These are phyloP conservation scores for Cygnus olor DNA, from an alignment of 2,797 vertebrate genomes.

Conservation along the genomic window DNA sequence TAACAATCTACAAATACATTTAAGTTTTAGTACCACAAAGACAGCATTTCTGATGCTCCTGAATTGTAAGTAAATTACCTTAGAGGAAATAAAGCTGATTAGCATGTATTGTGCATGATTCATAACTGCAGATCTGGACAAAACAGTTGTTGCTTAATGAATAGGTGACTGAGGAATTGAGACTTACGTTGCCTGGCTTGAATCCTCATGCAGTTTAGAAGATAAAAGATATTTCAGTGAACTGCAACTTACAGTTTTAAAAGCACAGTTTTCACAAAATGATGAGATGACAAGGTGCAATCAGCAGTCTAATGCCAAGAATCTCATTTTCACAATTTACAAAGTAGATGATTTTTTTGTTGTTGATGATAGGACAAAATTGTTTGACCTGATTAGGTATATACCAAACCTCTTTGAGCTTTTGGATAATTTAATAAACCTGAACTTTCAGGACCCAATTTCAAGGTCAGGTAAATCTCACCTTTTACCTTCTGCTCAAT, in stretches of 20 bases:
- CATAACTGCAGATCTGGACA: slow-evolving; percentile 15
- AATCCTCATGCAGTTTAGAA: background rate
- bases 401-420: background rate
- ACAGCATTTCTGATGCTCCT: background rate
- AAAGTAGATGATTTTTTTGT: background rate
- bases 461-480: background rate
- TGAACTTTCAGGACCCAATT: background rate
- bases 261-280: slow-evolving; percentile 8
- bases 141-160: background rate
- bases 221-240: background rate
- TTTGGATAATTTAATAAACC: background rate
- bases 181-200: background rate
- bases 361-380: background rate
- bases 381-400: slow-evolving; percentile 8
- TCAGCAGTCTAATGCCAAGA: background rate
- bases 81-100: slow-evolving; percentile 28
- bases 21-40: background rate
- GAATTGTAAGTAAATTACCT: slow-evolving; percentile 18
- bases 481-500: background rate
- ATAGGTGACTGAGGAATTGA: background rate
- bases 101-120: background rate
- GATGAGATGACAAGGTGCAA: background rate
- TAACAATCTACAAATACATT: background rate
- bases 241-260: background rate
- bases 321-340: background rate